Conservation (phyloP, 1,140 invertebrate genomes). For the Caerostris extrusa region DNA sequence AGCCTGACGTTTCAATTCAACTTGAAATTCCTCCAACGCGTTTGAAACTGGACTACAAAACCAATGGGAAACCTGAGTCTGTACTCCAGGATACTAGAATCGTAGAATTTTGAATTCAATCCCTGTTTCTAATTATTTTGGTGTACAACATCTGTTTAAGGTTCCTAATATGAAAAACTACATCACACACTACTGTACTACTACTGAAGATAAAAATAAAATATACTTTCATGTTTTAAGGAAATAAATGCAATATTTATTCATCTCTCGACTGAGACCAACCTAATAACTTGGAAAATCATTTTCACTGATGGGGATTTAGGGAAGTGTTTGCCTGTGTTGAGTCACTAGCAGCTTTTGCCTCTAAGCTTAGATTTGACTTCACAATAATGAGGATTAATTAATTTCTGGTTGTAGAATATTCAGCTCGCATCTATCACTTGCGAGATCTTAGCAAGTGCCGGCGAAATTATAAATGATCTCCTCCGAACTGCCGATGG, state of each 20-base stretch:
- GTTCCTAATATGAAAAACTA: no score
- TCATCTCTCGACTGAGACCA: not conserved
- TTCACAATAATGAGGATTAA: slow-evolving; percentile 17
- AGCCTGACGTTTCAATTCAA: no score
- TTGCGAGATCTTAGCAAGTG: slow-evolving; percentile 13
- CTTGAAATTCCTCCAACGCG: no score
- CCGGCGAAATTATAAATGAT: not conserved
- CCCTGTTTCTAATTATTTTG: no score
- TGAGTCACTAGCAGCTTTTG: not conserved
- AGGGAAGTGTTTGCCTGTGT: not conserved
- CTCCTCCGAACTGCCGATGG: not conserved
- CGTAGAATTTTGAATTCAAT: no score
- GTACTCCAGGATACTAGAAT: no score
- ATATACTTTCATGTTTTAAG: no score
- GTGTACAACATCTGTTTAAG: no score
- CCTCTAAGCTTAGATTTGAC: not conserved
- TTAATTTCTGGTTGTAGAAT: not conserved
- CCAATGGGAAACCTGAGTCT: no score
- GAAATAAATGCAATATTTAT: not conserved
- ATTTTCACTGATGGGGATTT: not conserved
- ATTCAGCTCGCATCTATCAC: slow-evolving; percentile 31
- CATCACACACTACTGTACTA: no score
- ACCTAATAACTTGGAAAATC: not conserved
- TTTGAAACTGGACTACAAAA: no score
- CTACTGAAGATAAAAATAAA: no score